Base-by-base conservation (phyloP, 2,113 vertebrate genomes). In the Saccopteryx bilineata region DNA sequence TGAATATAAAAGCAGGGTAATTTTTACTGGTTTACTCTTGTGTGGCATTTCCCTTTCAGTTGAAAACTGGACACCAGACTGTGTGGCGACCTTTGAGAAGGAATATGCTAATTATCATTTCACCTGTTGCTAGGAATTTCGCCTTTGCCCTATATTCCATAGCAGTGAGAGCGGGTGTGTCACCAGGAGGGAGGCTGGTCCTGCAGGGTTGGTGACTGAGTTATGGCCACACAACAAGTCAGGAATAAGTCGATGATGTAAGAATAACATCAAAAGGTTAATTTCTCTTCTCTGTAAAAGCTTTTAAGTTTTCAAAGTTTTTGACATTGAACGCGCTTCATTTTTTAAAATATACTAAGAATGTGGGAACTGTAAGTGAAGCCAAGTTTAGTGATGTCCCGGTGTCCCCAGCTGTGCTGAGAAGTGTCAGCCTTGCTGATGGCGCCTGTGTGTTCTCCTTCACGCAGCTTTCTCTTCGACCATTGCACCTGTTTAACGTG, bases 211-310 rank as follows among this genome's bases (percentile, higher is more conserved):
- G 14, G 28, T 91, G 10, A 54, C 52, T 66, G 31, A 19, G 39
- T 63, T 48, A 85, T 50, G 84, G 39, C 46, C 39, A 28, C 8
- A 3, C 11, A 15, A 4, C 56, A 11, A 56, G 78, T 66, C 23
- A 50, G 81, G 71, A 52, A 21, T 68, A 58, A 26, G 6, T 14
- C 86, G 61, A 65, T 80, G 31, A 69, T 80, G 31, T 69, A 39
- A 68, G 68, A 92, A 52, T 26, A 89, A 52, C 80, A 10, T 71
- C 15, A 1, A 54, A 60, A 28, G 28, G 79, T 5, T 76, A 28
- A 33, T 28, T 81, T 72, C 94, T 93, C 50, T 71, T 79, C 39
- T 87, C 85, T 94, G 39, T 88, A 39, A 39, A 39, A 39, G 39
- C 58, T 78, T 33, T 61, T 46, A 26, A 79, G 23, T 82, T 75